Evolutionary conservation across 1,140 invertebrate species (phyloP).

Genomic region (Saxidomus purpurata): DNA sequence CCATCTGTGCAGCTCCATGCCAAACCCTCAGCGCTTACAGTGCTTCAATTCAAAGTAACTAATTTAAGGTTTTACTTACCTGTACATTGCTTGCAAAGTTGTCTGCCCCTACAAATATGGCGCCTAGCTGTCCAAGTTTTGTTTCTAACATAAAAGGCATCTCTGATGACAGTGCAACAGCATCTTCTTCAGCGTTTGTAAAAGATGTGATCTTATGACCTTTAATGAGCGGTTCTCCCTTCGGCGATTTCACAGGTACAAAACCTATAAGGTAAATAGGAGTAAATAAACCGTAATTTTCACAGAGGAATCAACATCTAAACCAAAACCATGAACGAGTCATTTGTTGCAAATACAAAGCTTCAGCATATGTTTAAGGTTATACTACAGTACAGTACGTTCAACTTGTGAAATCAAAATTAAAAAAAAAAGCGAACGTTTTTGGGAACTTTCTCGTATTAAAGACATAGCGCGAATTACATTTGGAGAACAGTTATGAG

Average conservation of each 20-base stretch:
- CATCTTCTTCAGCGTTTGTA: slow-evolving; percentile 77
- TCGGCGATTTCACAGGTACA: slow-evolving; percentile 70
- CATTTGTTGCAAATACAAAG: too few species aligned
- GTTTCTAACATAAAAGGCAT: slow-evolving; percentile 82
- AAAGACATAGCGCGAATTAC: too few species aligned
- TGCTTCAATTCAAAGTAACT: not conserved
- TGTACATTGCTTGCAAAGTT: slow-evolving; percentile 70
- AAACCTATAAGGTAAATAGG: slow-evolving; percentile 66
- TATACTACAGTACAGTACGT: too few species aligned
- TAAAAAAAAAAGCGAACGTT: too few species aligned
- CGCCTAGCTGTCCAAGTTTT: slow-evolving; percentile 72
- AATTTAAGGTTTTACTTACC: slow-evolving; percentile 35
- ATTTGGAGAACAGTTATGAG: too few species aligned
- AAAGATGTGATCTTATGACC: slow-evolving; percentile 77
- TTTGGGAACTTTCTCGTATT: too few species aligned
- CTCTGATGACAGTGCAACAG: slow-evolving; percentile 64
- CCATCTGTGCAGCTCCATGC: not conserved
- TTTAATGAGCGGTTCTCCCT: slow-evolving; percentile 74
- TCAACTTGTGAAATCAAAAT: too few species aligned
- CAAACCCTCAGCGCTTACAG: not conserved
- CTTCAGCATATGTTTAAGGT: too few species aligned
- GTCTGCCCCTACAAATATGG: slow-evolving; percentile 67
- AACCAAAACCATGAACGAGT: too few species aligned
- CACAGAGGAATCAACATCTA: too few species aligned
- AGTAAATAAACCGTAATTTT: too few species aligned